A percentile compares a stretch with the other conserved stretches of the same genome.
Conservation (phyloP, 2,113 vertebrate genomes). For the Saguinus imperator region DNA sequence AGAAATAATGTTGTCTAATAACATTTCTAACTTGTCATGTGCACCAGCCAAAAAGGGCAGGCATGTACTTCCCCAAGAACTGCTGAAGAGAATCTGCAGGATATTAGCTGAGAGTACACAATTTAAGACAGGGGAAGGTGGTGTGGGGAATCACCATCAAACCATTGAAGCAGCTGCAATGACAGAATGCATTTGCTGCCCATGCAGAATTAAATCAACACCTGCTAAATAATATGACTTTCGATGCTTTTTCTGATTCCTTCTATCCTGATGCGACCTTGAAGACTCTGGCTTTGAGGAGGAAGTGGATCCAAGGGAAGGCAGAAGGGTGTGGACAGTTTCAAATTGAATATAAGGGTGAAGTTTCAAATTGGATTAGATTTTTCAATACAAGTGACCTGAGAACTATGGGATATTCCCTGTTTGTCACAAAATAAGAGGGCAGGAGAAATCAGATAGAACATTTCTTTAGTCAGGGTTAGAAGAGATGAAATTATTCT, state of each 20-base stretch:
- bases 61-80: neutral
- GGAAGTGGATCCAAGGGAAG: neutral
- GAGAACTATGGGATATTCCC: neutral
- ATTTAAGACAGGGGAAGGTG: neutral
- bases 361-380: neutral
- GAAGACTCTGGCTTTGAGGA: neutral
- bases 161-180: accelerated
- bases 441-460: neutral
- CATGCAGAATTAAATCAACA: neutral
- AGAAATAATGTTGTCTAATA: neutral
- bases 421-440: neutral
- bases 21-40: neutral
- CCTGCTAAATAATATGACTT: neutral
- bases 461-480: neutral
- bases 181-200: neutral
- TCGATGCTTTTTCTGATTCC: neutral
- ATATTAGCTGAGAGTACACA: neutral
- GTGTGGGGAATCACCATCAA: neutral
- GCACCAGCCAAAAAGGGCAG: neutral
- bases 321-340: neutral
- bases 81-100: neutral
- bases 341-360: neutral
- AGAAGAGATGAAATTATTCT: neutral
- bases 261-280: neutral
- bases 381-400: neutral